Evolutionary conservation across 2,888 invertebrate genomes (phyloP).

Genomic region (Tetragonisca angustula): DNA sequence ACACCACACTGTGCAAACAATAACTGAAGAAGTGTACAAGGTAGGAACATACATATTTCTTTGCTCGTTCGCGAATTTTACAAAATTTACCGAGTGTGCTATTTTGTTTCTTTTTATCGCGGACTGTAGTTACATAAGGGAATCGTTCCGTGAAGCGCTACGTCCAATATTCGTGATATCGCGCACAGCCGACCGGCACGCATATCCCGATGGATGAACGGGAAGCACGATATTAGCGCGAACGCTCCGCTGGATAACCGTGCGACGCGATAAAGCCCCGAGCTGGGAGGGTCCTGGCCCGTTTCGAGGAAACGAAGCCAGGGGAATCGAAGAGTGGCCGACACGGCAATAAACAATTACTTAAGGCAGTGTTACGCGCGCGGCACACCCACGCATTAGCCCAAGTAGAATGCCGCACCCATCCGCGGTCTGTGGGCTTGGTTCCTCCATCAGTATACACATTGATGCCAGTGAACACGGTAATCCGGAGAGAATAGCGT

Average conservation of each 20-base stretch:
- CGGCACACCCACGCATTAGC: slow-evolving; percentile 83
- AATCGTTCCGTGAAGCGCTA: not conserved
- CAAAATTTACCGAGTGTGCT: too few species aligned
- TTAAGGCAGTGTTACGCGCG: slow-evolving; percentile 82
- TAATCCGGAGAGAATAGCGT: not conserved
- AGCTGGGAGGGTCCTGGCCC: slow-evolving; percentile 59
- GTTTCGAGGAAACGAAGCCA: slow-evolving; percentile 70
- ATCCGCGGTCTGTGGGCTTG: slow-evolving; percentile 73
- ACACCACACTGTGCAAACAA: too few species aligned
- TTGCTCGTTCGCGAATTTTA: too few species aligned
- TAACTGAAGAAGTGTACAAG: too few species aligned
- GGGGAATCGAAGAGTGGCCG: slow-evolving; percentile 67
- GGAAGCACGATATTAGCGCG: slow-evolving; percentile 43
- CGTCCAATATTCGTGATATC: slow-evolving; percentile 51
- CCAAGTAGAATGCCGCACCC: slow-evolving; percentile 82
- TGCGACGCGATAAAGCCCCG: slow-evolving; percentile 49
- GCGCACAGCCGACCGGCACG: slow-evolving; percentile 44
- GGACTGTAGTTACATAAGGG: not conserved
- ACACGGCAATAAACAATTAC: slow-evolving; percentile 82
- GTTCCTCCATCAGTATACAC: slow-evolving; percentile 57
- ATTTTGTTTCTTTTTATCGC: too few species aligned
- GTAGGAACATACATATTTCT: too few species aligned
- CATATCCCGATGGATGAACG: slow-evolving; percentile 56
- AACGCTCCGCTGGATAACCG: slow-evolving; percentile 46
- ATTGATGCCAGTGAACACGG: not conserved